Evolutionary conservation across 2,113 vertebrate genomes (phyloP).

Genomic region (Psilopsiagon aymara): DNA sequence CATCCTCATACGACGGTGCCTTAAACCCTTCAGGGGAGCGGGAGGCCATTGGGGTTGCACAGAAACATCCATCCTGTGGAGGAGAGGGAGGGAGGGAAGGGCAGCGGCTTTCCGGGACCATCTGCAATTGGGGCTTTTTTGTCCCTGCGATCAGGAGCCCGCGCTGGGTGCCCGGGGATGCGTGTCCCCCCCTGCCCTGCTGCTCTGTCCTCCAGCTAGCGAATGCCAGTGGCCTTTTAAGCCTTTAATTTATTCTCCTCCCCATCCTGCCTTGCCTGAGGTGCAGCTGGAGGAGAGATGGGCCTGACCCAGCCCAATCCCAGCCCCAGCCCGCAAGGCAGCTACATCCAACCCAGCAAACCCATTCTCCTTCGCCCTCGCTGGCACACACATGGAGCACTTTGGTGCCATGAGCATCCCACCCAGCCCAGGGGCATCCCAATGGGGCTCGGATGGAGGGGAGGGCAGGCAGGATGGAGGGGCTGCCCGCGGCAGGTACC

Average conservation of each 20-base stretch:
- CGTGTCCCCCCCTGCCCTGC: not conserved
- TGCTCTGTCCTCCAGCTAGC: constrained; percentile 25
- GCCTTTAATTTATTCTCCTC: constrained; percentile 62
- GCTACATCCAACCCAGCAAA: not conserved
- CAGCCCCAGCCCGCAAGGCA: not conserved
- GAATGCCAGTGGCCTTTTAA: constrained; percentile 54
- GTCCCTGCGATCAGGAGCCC: not conserved
- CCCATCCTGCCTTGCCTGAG: not conserved
- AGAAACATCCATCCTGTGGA: not conserved
- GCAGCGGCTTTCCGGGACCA: not conserved
- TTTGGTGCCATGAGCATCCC: not conserved
- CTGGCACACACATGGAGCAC: not conserved
- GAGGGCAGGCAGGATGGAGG: not conserved
- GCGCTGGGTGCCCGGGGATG: not conserved
- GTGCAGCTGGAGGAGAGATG: not conserved
- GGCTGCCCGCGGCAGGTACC: not conserved
- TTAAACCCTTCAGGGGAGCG: constrained; percentile 74
- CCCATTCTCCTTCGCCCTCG: not conserved
- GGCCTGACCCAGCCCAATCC: not conserved
- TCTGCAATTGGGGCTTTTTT: not conserved
- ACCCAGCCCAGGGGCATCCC: not conserved
- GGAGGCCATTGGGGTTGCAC: constrained; percentile 24
- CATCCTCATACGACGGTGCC: constrained; percentile 77
- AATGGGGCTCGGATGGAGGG: not conserved
- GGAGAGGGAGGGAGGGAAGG: not conserved